These are phyloP conservation scores for Antheraea yamamai DNA, from an alignment of 2,888 invertebrate genomes.

Conservation along the genomic window DNA sequence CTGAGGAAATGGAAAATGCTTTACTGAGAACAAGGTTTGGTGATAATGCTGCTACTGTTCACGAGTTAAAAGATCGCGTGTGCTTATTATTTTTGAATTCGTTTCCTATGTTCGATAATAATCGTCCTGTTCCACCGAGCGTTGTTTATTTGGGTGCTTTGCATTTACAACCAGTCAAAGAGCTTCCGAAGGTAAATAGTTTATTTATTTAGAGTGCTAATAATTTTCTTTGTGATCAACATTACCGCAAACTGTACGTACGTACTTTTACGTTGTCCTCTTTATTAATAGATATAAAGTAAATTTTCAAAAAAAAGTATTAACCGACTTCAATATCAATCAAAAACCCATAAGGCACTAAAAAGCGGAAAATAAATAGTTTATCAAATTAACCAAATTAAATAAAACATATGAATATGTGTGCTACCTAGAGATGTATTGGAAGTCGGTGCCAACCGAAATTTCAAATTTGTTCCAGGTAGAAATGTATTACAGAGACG, in stretches of 20 bases:
- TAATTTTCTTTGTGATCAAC: not conserved
- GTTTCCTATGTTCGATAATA: slow-evolving; percentile 46
- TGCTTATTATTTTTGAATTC: slow-evolving; percentile 41
- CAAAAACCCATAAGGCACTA: too few relatives aligned
- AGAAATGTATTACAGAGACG: too few relatives aligned
- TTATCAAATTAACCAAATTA: too few relatives aligned
- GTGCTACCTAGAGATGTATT: too few relatives aligned
- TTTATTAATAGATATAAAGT: too few relatives aligned
- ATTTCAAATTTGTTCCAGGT: too few relatives aligned
- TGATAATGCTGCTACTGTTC: slow-evolving; percentile 14
- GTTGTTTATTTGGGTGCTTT: slow-evolving; percentile 55
- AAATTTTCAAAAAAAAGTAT: too few relatives aligned
- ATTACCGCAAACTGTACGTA: too few relatives aligned
- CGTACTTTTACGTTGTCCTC: not conserved
- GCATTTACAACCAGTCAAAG: slow-evolving; percentile 46
- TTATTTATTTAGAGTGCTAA: not conserved
- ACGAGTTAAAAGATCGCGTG: slow-evolving; percentile 13
- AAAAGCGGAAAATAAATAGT: too few relatives aligned
- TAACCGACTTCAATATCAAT: too few relatives aligned
- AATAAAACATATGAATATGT: too few relatives aligned
- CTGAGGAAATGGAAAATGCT: slow-evolving; percentile 12
- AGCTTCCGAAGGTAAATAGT: slow-evolving; percentile 46
- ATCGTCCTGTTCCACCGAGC: slow-evolving; percentile 52
- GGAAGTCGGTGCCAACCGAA: too few relatives aligned
- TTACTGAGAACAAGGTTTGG: slow-evolving; percentile 18